A percentile compares a stretch with the other conserved stretches of the same genome.
Evolutionary conservation across 2,113 vertebrate genomes (phyloP).

Genomic region (Steatornis caripensis): DNA sequence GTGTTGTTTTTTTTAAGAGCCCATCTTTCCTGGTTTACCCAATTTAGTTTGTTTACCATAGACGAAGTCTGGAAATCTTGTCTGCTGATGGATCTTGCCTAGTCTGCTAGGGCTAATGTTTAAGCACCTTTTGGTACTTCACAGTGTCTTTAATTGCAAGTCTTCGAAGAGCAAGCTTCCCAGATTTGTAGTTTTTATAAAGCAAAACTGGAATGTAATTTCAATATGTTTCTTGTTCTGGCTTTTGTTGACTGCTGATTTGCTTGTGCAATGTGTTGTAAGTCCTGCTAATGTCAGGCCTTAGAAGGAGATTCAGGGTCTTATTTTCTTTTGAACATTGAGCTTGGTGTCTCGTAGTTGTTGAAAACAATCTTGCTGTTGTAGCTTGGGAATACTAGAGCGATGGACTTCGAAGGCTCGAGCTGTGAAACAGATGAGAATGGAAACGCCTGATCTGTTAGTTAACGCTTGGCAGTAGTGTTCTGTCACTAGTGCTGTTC

Average conservation of each 20-base stretch:
- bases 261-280: not conserved
- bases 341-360: not conserved
- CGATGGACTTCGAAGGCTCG: not conserved
- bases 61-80: not conserved
- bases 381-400: not conserved
- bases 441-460: not conserved
- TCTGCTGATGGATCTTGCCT: not conserved
- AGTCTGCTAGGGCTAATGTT: not conserved
- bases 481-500: not conserved
- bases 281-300: not conserved
- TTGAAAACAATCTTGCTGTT: not conserved
- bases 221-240: not conserved
- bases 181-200: not conserved
- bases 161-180: not conserved
- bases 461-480: not conserved
- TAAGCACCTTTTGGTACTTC: not conserved
- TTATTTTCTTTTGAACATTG: not conserved
- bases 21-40: not conserved
- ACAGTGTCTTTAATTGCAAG: not conserved
- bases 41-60: not conserved
- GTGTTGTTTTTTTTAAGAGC: not conserved
- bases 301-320: not conserved
- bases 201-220: not conserved
- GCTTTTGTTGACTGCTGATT: not conserved
- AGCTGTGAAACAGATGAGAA: not conserved